Evolutionary conservation across 2,113 vertebrate species (phyloP), one percentile per base, ranked within the genome.

Genomic region (Eptesicus fuscus): DNA sequence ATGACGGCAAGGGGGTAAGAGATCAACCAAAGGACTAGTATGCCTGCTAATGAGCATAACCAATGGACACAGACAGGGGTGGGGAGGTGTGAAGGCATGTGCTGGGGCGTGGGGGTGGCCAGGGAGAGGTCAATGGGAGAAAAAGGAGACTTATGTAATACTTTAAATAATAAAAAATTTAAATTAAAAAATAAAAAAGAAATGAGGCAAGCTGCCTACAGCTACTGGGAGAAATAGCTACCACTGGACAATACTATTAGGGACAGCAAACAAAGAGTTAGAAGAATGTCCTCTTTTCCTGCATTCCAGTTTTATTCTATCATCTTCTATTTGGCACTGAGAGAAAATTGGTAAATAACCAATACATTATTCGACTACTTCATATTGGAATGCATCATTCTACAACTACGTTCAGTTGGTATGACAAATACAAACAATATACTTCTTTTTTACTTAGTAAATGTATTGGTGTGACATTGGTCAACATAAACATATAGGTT

Each of bases 211-310:
- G 71, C 3, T 23, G 42, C 9, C 4, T 71, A 14, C 2, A 83
- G 12, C 25, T 76, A 4, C 56, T 65, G 28, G 47, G 35, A 25
- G 12, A 89, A n/a, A 37, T 1, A 35, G 11, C 17, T 61, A 10
- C 14, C 1, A 0, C 3, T 20, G 16, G 28, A 2, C 8, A 37
- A 9, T 17, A 32, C 7, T n/a, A 5, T 42, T 7, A n/a, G 18
- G 2, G 23, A 51, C 2, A 63, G 14, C 13, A n/a, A 47, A 67
- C 8, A 30, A 67, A 63, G 6, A 37, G 0, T 37, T 40, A 37
- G 20, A 89, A 35, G 25, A 18, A 7, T 0, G 0, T n/a, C 13
- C 5, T 80, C 4, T 51, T 35, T 11, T 59, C 9, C 44, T 59
- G 4, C 1, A 23, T 65, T 84, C n/a, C 2, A 42, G 0, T 53